Evolutionary conservation across 64 coral and sea anemone genomes (phyloP), one percentile per base, ranked within the genome.

Genomic region (Dendrophyllia cribrosa): DNA sequence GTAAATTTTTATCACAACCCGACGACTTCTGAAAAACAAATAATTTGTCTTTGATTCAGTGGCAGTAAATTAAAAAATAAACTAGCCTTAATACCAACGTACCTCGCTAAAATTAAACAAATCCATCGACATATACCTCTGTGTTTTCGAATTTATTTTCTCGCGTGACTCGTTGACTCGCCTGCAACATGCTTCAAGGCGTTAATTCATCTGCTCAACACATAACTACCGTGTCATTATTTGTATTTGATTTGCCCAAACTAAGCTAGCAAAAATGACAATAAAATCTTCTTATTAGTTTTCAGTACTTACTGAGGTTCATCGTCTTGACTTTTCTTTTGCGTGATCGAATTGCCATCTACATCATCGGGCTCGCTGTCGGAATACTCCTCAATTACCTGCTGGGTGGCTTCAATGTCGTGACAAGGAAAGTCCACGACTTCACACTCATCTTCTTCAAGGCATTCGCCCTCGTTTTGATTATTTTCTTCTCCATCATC

Each of bases 361-460:
- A 16, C 81, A 43, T 68, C 48, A 51, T 89, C 77, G 0, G 45
- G n/a, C 1, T 83, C 79, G 5, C 47, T 82, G 51, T 90, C 88
- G 52, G 23, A 11, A 55, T 24, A 75, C 7, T 96, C 89, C 0
- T 96, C 95, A 77, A 19, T 75, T 56, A 96, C 58, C 4, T 71
- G 16, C 34, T 96, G 95, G 12, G 95, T 96, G 14, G 77, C 19
- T 55, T 85, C 90, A 12, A 74, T 11, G 2, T 83, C 72, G 9
- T 72, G 6, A n/a, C 48, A 62, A 24, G 34, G 56, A 17, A 50
- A 53, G 13, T 96, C 95, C 14, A 77, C 70, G 70, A 77, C 78
- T 48, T 92, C 95, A 43, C 95, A 92, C 51, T 96, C 95, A 6
- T 71, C 70, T 62, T 77, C 90, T 67, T 96, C 88, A 7, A 70